Conservation (phyloP, 37 sponge, comb jelly and placozoan genomes). For the Chondrosia reniformis region DNA sequence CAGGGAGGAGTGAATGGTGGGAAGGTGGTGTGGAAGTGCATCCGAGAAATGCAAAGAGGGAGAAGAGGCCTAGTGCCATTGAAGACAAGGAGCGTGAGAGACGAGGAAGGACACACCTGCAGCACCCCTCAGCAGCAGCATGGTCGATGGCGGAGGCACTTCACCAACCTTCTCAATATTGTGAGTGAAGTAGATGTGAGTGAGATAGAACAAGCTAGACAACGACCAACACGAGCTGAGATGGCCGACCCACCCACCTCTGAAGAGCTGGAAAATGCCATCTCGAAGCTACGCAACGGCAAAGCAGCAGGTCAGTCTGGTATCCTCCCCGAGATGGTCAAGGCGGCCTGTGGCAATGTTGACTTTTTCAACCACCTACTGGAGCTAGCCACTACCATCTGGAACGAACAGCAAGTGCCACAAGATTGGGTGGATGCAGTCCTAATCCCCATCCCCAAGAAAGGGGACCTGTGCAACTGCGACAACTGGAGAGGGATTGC, state of each 20-base stretch:
- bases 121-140: neutral
- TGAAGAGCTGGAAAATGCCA: neutral
- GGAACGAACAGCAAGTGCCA: no score
- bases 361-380: no score
- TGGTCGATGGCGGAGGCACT: neutral
- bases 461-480: no score
- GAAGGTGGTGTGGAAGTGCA: neutral
- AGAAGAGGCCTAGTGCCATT: neutral
- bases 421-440: no score
- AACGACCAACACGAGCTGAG: neutral
- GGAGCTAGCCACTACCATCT: no score
- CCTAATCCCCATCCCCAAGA: no score
- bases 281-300: neutral
- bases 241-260: neutral
- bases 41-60: neutral
- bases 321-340: no score
- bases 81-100: neutral
- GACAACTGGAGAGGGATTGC: no score
- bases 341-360: no score
- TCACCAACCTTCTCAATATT: conserved; percentile 3
- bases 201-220: neutral
- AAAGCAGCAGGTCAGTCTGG: neutral
- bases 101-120: conserved; percentile 7
- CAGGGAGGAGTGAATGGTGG: neutral
- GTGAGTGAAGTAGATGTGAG: neutral